Evolutionary conservation across 2,113 vertebrate species (phyloP).

Genomic region (Serinus canaria): DNA sequence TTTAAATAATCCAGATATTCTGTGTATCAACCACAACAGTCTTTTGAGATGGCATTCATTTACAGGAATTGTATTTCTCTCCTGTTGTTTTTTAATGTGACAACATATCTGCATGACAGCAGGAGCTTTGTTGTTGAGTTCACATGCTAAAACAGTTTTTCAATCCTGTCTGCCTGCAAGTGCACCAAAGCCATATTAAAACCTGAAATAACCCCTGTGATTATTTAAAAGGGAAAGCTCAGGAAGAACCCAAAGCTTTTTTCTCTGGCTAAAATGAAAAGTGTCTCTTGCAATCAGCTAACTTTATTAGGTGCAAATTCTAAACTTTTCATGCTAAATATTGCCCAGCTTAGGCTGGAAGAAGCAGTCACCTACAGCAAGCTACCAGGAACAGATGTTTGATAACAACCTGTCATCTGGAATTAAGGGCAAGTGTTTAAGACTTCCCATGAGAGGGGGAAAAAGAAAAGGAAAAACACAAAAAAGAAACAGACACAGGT

Average conservation of each 20-base stretch:
- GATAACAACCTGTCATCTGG: not conserved
- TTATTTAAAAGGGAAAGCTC: conserved; percentile 20
- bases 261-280: conserved; percentile 37
- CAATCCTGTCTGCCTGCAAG: not conserved
- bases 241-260: not conserved
- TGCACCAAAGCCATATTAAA: not conserved
- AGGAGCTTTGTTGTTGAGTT: not conserved
- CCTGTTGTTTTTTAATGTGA: not conserved
- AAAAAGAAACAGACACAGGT: not conserved
- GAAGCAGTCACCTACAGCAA: not conserved
- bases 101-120: not conserved
- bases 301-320: not conserved
- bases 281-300: not conserved
- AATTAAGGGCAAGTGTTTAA: not conserved
- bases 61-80: not conserved
- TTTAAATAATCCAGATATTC: not conserved
- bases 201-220: not conserved
- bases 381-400: not conserved
- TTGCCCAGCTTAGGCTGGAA: conserved; percentile 2
- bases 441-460: not conserved
- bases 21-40: not conserved
- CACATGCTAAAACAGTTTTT: not conserved
- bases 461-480: not conserved
- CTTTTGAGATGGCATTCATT: not conserved
- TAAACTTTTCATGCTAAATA: conserved; percentile 6